A percentile compares a stretch with the other conserved stretches of the same genome.
Evolutionary conservation across 1,140 invertebrate genomes (phyloP).

Genomic region (Eumaeus atala): DNA sequence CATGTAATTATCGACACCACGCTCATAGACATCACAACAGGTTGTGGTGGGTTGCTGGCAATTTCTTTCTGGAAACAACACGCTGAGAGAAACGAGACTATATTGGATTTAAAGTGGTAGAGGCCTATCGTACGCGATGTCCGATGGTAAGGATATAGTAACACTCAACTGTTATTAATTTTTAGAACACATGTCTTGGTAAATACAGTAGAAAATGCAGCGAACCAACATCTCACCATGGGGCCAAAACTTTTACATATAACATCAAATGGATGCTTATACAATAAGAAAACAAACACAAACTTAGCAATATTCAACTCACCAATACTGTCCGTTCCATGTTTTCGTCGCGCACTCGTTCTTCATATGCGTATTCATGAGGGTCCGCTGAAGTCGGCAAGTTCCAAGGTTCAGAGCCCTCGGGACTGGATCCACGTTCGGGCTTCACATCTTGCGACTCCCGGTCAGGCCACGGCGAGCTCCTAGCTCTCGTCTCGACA

Average conservation of each 20-base stretch:
- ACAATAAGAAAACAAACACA: background rate
- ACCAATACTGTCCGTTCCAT: constrained; percentile 62
- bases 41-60: too few relatives aligned
- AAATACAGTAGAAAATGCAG: too few relatives aligned
- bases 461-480: constrained; percentile 51
- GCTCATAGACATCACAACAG: too few relatives aligned
- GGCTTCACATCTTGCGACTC: constrained; percentile 46
- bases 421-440: constrained; percentile 48
- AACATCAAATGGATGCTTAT: background rate
- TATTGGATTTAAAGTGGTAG: too few relatives aligned
- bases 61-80: too few relatives aligned
- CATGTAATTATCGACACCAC: too few relatives aligned
- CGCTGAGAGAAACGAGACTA: too few relatives aligned
- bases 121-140: too few relatives aligned
- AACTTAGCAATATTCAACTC: constrained; percentile 31
- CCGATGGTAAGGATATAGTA: too few relatives aligned
- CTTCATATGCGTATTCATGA: constrained; percentile 62
- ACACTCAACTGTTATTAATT: too few relatives aligned
- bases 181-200: too few relatives aligned
- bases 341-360: constrained; percentile 52
- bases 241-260: too few relatives aligned
- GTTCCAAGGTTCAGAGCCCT: constrained; percentile 52
- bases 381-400: constrained; percentile 38
- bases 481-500: constrained; percentile 43
- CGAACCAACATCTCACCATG: background rate